Evolutionary conservation across 1,140 invertebrate genomes (phyloP), one percentile per base, ranked within the genome.

Genomic region (Rhysida immarginata): DNA sequence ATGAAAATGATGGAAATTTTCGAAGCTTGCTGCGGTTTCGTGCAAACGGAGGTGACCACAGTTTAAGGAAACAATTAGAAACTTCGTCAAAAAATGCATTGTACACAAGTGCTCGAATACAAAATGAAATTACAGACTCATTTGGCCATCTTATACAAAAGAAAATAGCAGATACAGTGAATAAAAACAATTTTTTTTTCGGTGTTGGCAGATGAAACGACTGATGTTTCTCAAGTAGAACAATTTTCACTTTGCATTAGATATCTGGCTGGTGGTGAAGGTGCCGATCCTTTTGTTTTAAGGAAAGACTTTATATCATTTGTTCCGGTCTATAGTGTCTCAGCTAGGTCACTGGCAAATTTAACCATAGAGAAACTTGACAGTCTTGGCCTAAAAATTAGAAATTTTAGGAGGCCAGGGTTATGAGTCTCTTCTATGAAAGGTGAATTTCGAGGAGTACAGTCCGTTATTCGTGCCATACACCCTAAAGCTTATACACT

Each of bases 121-220:
- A 69, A 56, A 67, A 68, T 54, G 54, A 65, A 29, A 24, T 68
- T 3, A 68, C 67, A 45, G 53, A 62, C 2, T 48, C 26, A 2
- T 66, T 61, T 53, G 60, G 58, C 23, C 51, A 62, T 49, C 56
- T 63, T 59, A 63, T 67, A 21, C 46, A 54, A 54, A 26, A 54
- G 29, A 46, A 23, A 18, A 61, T 69, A 56, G 29, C 63, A 13
- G 26, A 45, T 26, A 56, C 54, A 55, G 56, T 67, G 14, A 49
- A 60, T n/a, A 52, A 26, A 56, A 54, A 52, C 57, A 16, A 59
- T 46, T 26, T 61, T 46, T 52, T 65, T 57, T 50, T 55, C 58
- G 16, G 59, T 65, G 20, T 58, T 67, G 8, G 64, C 66, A 48
- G 62, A 67, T 54, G 65, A 68, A 60, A 67, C 63, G 18, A 65